A percentile compares a stretch with the other conserved stretches of the same genome.
Conservation (phyloP, 2,888 invertebrate species). For the Lepidochrysops patricia region DNA sequence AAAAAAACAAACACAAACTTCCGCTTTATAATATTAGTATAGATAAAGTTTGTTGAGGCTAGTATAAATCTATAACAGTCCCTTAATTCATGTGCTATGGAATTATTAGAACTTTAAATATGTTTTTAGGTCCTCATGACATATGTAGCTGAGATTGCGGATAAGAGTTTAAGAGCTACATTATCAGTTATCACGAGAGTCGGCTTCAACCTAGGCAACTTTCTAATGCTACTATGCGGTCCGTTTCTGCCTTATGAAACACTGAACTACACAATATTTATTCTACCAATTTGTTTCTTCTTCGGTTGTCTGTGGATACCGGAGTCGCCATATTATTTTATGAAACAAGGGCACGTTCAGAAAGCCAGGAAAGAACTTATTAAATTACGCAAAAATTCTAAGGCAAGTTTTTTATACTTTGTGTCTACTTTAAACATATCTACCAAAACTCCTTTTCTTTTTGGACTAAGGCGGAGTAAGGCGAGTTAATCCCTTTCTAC, state of each 20-base stretch:
- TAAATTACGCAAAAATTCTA: conserved; percentile 45
- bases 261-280: conserved; percentile 52
- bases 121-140: conserved; percentile 48
- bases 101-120: too few relatives aligned
- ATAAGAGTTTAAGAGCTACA: conserved; percentile 55
- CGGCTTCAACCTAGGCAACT: conserved; percentile 50
- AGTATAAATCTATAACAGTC: too few relatives aligned
- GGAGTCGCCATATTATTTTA: conserved; percentile 74
- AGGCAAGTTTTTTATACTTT: conserved; percentile 35
- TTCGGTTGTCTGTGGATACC: conserved; percentile 69
- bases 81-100: too few relatives aligned
- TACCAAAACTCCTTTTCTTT: too few relatives aligned
- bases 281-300: conserved; percentile 60
- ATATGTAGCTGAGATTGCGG: conserved; percentile 58
- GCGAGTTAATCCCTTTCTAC: too few relatives aligned
- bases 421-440: too few relatives aligned
- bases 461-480: too few relatives aligned
- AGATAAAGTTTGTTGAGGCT: too few relatives aligned
- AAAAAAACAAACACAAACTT: too few relatives aligned
- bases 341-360: conserved; percentile 64
- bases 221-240: conserved; percentile 52
- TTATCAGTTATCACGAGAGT: conserved; percentile 41
- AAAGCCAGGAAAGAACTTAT: conserved; percentile 53
- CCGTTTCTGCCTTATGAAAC: conserved; percentile 47
- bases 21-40: too few relatives aligned